A percentile compares a stretch with the other conserved stretches of the same genome.
Evolutionary conservation across 2,797 vertebrate genomes (phyloP).

Genomic region (Rhabdomys pumilio): DNA sequence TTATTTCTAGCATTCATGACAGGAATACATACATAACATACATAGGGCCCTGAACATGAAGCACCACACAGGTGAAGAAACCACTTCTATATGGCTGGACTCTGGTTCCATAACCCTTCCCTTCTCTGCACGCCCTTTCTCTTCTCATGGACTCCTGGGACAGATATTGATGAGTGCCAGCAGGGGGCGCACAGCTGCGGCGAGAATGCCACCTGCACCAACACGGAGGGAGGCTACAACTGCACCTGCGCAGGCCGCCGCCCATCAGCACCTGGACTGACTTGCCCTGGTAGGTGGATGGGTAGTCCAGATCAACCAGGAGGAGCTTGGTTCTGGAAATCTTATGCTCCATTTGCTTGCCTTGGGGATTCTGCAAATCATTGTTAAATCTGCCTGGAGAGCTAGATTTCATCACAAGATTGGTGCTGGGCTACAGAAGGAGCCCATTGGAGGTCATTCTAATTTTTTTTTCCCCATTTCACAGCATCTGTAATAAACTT

Average conservation of each 20-base stretch:
- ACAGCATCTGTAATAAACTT: background rate
- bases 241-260: conserved; percentile 87
- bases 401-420: background rate
- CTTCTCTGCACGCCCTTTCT: background rate
- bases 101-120: background rate
- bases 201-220: conserved; percentile 89
- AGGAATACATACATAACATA: background rate
- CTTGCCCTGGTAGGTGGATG: conserved; percentile 87
- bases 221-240: conserved; percentile 89
- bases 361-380: background rate
- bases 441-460: background rate
- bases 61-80: background rate
- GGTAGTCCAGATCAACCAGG: conserved; percentile 10
- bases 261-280: conserved; percentile 83
- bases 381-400: background rate
- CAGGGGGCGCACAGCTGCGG: conserved; percentile 89
- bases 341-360: background rate
- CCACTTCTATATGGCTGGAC: background rate
- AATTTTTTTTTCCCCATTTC: conserved; percentile 6
- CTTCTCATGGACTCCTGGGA: conserved; percentile 26
- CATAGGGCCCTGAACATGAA: background rate
- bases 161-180: conserved; percentile 93
- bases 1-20: background rate
- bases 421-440: conserved; percentile 43
- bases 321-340: background rate